These are phyloP conservation scores for Trinectes maculatus DNA, from an alignment of 2,113 vertebrate genomes.

Conservation along the genomic window DNA sequence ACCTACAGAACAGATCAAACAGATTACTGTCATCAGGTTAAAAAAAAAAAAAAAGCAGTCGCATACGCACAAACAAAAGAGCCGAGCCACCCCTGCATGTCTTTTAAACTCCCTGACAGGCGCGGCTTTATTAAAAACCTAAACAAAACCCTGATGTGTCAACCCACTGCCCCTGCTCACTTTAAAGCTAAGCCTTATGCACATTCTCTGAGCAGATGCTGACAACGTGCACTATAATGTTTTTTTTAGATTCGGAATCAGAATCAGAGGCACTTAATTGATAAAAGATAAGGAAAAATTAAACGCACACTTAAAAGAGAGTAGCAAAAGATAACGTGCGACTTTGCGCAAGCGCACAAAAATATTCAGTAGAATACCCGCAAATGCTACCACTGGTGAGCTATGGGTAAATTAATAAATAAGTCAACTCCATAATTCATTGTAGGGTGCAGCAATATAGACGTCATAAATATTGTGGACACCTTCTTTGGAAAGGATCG, in stretches of 20 bases:
- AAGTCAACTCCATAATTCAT: constrained; percentile 42
- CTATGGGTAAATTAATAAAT: constrained; percentile 61
- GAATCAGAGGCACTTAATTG: too few relatives aligned
- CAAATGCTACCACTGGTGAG: constrained; percentile 20
- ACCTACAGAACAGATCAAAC: constrained; percentile 84
- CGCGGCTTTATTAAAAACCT: constrained; percentile 48
- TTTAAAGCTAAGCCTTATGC: constrained; percentile 7
- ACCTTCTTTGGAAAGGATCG: constrained; percentile 42
- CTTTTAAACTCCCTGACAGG: constrained; percentile 45
- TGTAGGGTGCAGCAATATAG: constrained; percentile 16
- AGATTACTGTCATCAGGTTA: constrained; percentile 31
- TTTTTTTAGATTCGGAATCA: too few relatives aligned
- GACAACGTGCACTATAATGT: constrained; percentile 30
- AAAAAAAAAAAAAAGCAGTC: constrained; percentile 53
- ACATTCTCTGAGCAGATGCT: constrained; percentile 17
- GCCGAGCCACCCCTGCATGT: not conserved
- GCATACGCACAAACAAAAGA: constrained; percentile 21
- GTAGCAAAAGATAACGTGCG: too few relatives aligned
- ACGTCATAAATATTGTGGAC: constrained; percentile 57
- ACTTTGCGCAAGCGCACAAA: too few relatives aligned
- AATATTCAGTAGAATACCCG: constrained; percentile 10
- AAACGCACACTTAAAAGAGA: too few relatives aligned
- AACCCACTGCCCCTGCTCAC: not conserved
- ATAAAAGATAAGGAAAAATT: too few relatives aligned
- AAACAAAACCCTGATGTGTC: constrained; percentile 33